Conservation (phyloP, 2,113 vertebrate species). For the Pterocles gutturalis region DNA sequence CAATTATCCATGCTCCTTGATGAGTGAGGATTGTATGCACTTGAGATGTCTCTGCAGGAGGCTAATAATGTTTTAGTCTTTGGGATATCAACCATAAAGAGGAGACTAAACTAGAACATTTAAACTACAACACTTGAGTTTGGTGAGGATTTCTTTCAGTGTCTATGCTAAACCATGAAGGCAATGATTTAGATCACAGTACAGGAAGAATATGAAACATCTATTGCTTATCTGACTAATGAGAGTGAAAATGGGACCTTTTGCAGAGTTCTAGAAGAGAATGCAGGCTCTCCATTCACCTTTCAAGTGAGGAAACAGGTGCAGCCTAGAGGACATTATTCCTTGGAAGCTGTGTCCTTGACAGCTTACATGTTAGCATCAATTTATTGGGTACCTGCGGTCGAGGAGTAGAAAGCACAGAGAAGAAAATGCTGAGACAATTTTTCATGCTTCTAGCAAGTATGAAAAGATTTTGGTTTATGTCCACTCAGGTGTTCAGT, state of each 20-base stretch:
- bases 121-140: not conserved
- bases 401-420: not conserved
- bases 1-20: conserved; percentile 26
- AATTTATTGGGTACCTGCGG: not conserved
- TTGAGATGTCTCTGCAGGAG: conserved; percentile 37
- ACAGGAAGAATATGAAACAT: not conserved
- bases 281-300: not conserved
- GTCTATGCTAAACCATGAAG: not conserved
- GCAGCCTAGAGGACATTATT: not conserved
- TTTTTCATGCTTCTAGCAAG: not conserved
- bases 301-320: not conserved
- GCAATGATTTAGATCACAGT: not conserved
- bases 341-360: not conserved
- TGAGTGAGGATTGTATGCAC: conserved; percentile 14
- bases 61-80: conserved; percentile 50
- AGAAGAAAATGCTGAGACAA: not conserved
- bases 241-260: not conserved
- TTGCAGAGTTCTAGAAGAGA: not conserved
- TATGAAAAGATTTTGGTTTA: not conserved
- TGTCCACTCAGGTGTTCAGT: not conserved
- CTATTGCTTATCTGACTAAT: not conserved
- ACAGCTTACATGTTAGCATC: not conserved
- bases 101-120: not conserved
- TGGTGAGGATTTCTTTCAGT: not conserved
- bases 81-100: conserved; percentile 8